Evolutionary conservation across 2,888 invertebrate genomes (phyloP), one percentile per base, ranked within the genome.

Genomic region (Eutolmus rufibarbis): DNA sequence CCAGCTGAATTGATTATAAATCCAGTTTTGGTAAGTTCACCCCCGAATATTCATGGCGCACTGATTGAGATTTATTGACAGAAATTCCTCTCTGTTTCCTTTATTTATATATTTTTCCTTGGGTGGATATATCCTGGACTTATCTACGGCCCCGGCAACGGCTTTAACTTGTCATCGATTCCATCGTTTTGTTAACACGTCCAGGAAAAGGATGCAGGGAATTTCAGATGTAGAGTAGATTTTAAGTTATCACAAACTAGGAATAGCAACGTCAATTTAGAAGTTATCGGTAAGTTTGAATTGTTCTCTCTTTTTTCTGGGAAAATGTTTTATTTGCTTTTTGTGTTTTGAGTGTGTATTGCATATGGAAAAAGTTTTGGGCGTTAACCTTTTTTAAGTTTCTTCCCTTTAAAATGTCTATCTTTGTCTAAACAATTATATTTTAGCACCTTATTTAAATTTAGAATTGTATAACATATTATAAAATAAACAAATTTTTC

Each of bases 171-270:
- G 76, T 76, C 37, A 76, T 76, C 76, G 23, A 34, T 16, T 14
- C 40, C 31, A 51, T 19, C 51, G 66, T 19, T 23, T 7, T 66
- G 19, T 66, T 66, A 23, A 23, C 66, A 23, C 19, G 8, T 77
- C 88, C 93, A 94, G 91, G 95, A 95, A 91, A 94, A 93, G 90
- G 96, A 96, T 92, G 95, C 94, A 84, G 96, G 96, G 81, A 94
- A 95, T 90, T 96, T 96, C 93, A 94, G 96, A 90, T 96, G 96
- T 92, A 94, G 96, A 90, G 96, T 96, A 88, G 96, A 96, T 92
- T 96, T 96, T 93, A 95, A 95, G 92, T 94, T 95, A 91, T 95
- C 96, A 81, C 96, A 96, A 86, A 96, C 96, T 88, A 94, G 96
- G 90, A 96, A 96, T 92, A 95, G 95, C 91, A 95, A 95, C 92